Base-by-base conservation (phyloP, 2,888 invertebrate genomes). In the Sminthurides aquaticus region DNA sequence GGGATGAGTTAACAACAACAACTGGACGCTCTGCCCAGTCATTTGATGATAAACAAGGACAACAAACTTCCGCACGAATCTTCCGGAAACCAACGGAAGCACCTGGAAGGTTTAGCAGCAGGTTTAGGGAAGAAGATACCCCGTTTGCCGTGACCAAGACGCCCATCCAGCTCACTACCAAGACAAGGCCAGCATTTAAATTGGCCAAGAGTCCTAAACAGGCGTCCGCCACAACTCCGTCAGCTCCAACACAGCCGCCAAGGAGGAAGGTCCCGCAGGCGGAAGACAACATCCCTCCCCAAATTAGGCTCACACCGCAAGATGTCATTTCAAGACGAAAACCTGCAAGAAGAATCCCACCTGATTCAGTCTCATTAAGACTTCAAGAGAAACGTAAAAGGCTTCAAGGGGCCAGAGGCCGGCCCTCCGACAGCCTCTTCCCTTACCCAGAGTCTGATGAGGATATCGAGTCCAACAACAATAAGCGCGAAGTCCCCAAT, bases 321-420 rank as follows among this genome's bases (percentile, higher is more conserved):
- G 74, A 74, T 56, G 74, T 74, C 0, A 63, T 74, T 11, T 52
- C 57, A 15, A 69, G 70, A 62, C 58, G 74, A 26, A 72, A 74
- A 57, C 74, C 74, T 2, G 72, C 74, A 1, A 52, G 74, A 29
- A 55, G 74, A 34, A 72, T 74, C 20, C 72, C 72, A 26, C 70
- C 74, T 1, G 74, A 70, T 1, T 72, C 72, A 2, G 69, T 69
- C 0, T 74, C 74, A 2, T 69, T 71, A 15, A 29, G 70, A 15
- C 64, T 74, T 11, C 68, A 69, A 49, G 69, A 71, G 43, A 65
- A 70, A 29, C 62, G 72, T 26, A 63, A 66, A 29, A 69, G 67
- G 57, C 57, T 71, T 1, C 69, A 67, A 49, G 64, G 62, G 5
- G 22, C 58, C 5, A 54, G 67, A 54, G 25, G 43, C n/a, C 52